phyloP scores from a whole-genome alignment of 1,140 invertebrate genomes.

The Centruroides vittatus region DNA sequence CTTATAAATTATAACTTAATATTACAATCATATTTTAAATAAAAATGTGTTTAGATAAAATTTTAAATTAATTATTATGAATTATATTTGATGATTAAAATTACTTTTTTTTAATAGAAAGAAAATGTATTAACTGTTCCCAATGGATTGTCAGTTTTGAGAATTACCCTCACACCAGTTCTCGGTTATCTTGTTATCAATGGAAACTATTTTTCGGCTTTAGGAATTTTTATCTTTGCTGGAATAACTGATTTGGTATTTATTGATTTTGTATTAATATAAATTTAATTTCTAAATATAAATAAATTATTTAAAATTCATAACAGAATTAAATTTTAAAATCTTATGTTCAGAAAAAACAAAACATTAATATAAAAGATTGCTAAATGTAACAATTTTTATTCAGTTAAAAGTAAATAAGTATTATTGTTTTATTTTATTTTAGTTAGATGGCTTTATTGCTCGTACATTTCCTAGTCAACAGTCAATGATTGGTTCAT shows the following conservation, averaged over 20 bases:
- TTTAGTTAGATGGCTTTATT: constrained; percentile 87
- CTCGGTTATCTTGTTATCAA: constrained; percentile 69
- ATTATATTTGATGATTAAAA: too few species aligned
- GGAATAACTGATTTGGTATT: constrained; percentile 71
- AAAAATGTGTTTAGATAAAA: too few species aligned
- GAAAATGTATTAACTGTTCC: constrained; percentile 90
- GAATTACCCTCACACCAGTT: constrained; percentile 71
- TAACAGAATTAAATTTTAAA: neutral
- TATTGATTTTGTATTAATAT: constrained; percentile 2
- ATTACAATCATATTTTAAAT: too few species aligned
- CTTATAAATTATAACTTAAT: too few species aligned
- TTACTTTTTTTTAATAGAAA: constrained; percentile 34
- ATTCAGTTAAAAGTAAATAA: too few species aligned
- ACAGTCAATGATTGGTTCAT: constrained; percentile 79
- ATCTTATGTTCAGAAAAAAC: neutral
- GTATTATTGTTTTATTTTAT: neutral
- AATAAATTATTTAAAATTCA: neutral
- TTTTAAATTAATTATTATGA: too few species aligned
- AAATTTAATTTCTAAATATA: neutral
- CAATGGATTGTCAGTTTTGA: constrained; percentile 67
- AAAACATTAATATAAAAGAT: neutral
- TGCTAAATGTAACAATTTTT: neutral
- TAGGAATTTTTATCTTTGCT: constrained; percentile 56
- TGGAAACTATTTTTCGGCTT: constrained; percentile 52
- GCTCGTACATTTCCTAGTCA: constrained; percentile 81